Conservation (phyloP, 2,888 invertebrate genomes). For the Odontomyia ornata region DNA sequence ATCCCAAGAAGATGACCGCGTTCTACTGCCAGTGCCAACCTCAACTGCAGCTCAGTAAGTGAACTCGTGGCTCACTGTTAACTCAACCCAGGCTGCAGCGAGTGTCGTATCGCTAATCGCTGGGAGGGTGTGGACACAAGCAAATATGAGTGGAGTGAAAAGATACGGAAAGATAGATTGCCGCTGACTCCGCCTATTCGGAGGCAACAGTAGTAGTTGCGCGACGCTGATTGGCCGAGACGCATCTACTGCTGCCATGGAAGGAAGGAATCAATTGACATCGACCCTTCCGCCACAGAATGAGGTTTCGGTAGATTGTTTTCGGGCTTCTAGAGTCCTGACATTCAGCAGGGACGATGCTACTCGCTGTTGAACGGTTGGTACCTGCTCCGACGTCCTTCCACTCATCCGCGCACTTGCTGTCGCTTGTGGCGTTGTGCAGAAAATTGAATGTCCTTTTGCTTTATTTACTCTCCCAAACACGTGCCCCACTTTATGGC, state of each 20-base stretch:
- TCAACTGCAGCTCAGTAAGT: constrained; percentile 6
- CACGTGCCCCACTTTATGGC: constrained; percentile 20
- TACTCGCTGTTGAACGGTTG: constrained; percentile 7
- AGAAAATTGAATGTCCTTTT: constrained; percentile 25
- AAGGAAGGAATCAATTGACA: constrained; percentile 35
- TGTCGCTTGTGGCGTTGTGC: constrained; percentile 1
- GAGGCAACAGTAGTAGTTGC: constrained; percentile 38
- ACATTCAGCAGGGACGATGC: constrained; percentile 37
- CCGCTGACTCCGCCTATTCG: constrained; percentile 13
- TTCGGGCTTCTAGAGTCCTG: constrained; percentile 37
- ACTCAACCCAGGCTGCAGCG: background rate
- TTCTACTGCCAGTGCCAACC: constrained; percentile 24
- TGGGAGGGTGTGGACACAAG: constrained; percentile 5
- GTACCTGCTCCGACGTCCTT: constrained; percentile 14
- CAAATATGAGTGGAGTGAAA: background rate
- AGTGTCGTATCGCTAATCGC: background rate
- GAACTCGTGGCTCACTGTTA: background rate
- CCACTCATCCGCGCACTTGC: background rate
- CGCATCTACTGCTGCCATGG: constrained; percentile 19
- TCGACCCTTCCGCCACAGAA: constrained; percentile 26
- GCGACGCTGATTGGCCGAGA: constrained; percentile 42
- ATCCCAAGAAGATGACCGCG: background rate
- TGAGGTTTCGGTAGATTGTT: constrained; percentile 20
- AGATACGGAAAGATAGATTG: constrained; percentile 22
- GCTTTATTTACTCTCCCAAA: background rate